Evolutionary conservation across 1,140 invertebrate species (phyloP).

Genomic region (Bombus ignitus): DNA sequence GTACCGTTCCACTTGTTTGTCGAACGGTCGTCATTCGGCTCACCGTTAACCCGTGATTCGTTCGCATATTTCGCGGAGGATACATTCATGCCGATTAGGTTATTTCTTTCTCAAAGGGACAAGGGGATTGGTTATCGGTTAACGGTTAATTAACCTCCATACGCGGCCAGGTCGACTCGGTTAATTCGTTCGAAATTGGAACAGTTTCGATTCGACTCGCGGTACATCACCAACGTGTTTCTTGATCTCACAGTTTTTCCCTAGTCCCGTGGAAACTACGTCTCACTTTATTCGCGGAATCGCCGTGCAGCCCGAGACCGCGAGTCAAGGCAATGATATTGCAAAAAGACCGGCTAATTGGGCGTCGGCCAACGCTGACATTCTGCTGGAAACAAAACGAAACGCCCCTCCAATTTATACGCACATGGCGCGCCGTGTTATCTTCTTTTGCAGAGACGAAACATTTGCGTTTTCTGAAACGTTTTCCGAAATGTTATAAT

Average conservation of each 20-base stretch:
- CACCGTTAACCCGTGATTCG: neutral
- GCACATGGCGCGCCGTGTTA: too few species aligned
- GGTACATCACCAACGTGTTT: neutral
- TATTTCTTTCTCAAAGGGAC: neutral
- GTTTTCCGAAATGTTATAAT: neutral
- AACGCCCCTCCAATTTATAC: neutral
- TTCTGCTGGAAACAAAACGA: constrained; percentile 33
- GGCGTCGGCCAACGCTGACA: constrained; percentile 48
- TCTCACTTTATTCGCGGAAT: constrained; percentile 14
- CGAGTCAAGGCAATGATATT: constrained; percentile 22
- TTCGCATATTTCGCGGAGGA: neutral
- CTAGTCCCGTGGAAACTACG: constrained; percentile 13
- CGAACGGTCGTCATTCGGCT: neutral
- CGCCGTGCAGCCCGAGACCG: neutral
- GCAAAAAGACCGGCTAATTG: constrained; percentile 60
- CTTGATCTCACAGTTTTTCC: constrained; percentile 1
- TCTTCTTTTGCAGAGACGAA: neutral
- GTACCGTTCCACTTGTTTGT: neutral
- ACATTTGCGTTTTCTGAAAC: neutral
- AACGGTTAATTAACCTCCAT: constrained; percentile 16
- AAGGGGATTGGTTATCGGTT: neutral
- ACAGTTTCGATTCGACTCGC: neutral
- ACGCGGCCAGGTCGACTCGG: neutral
- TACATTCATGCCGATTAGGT: neutral
- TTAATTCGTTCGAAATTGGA: neutral